Evolutionary conservation across 2,797 vertebrate species (phyloP), one percentile per base, ranked within the genome.

Genomic region (Lutjanus campechanus): DNA sequence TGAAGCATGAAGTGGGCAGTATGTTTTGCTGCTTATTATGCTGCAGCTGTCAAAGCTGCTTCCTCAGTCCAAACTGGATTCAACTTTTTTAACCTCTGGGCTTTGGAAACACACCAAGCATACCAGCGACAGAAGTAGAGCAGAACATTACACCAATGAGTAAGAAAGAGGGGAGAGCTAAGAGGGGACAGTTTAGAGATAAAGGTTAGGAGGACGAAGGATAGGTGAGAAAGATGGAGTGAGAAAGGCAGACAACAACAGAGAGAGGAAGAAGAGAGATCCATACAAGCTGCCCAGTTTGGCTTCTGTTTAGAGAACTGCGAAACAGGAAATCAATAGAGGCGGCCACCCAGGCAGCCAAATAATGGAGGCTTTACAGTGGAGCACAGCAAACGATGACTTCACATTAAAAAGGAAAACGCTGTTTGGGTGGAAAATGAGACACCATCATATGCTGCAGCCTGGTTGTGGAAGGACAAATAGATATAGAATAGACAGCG

Each of bases 281-380:
- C 55, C 82, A 90, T 90, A 85, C 59, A 85, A 81, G 85, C 83
- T 84, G 76, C 83, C 84, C 72, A 73, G 70, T 85, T 85, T 86
- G 75, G 83, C 84, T 83, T 83, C 76, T 68, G 81, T 84, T 85
- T 80, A 88, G 73, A 87, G 83, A 88, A 79, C 12, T 72, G 51
- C 58, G 76, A 90, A 87, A 83, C 82, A 88, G 85, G 82, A 90
- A 93, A 93, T 94, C 93, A 85, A 93, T 93, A 89, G 80, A 41
- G 59, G 78, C 70, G 78, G 58, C 79, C 84, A 86, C 78, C 73
- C 80, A 89, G 87, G 72, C 81, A 75, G 72, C 50, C 43, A 53
- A 83, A 85, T 80, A 85, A 86, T 81, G 47, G 70, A 69, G 51
- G 67, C 80, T 74, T 88, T 85, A 83, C 69, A 86, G 78, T 41